A percentile compares a stretch with the other conserved stretches of the same genome.
These are phyloP conservation scores for Melangyna quadrimaculata DNA, from an alignment of 2,888 invertebrate species.

Conservation along the genomic window DNA sequence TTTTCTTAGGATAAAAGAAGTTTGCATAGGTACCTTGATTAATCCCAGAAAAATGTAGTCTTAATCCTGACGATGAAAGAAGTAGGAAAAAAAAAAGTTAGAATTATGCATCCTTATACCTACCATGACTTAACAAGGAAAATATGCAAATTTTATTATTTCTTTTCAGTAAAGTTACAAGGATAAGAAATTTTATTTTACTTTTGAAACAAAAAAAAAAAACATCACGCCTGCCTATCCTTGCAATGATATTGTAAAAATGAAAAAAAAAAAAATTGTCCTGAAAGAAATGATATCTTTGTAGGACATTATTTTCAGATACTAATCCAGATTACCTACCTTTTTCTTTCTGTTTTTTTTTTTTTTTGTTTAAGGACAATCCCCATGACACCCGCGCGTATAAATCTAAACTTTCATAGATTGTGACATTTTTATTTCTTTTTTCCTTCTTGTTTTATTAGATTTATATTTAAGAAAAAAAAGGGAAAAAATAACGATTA, in stretches of 20 bases:
- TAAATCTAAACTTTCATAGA: constrained; percentile 40
- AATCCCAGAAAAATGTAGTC: constrained; percentile 63
- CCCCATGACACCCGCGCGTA: constrained; percentile 29
- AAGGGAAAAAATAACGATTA: constrained; percentile 51
- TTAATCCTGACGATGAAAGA: constrained; percentile 63
- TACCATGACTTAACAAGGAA: constrained; percentile 74
- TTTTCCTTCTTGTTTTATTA: constrained; percentile 41
- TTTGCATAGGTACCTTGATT: constrained; percentile 51
- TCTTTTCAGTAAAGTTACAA: constrained; percentile 1
- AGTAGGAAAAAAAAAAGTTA: constrained; percentile 31
- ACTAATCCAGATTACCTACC: constrained; percentile 81
- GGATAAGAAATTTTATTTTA: constrained; percentile 38
- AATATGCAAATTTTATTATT: constrained; percentile 78
- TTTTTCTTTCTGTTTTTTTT: constrained; percentile 67
- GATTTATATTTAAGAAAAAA: constrained; percentile 56
- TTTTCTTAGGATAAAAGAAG: constrained; percentile 4
- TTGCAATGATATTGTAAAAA: constrained; percentile 14
- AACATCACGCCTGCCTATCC: constrained; percentile 30
- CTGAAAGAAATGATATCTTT: constrained; percentile 78
- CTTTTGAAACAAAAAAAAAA: neutral
- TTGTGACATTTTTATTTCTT: constrained; percentile 66
- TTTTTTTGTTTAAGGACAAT: constrained; percentile 6
- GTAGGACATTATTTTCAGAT: constrained; percentile 80
- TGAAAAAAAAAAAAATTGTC: constrained; percentile 24
- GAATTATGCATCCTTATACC: constrained; percentile 70